phyloP scores from a whole-genome alignment of 2,113 vertebrate genomes.

The Cromileptes altivelis region DNA sequence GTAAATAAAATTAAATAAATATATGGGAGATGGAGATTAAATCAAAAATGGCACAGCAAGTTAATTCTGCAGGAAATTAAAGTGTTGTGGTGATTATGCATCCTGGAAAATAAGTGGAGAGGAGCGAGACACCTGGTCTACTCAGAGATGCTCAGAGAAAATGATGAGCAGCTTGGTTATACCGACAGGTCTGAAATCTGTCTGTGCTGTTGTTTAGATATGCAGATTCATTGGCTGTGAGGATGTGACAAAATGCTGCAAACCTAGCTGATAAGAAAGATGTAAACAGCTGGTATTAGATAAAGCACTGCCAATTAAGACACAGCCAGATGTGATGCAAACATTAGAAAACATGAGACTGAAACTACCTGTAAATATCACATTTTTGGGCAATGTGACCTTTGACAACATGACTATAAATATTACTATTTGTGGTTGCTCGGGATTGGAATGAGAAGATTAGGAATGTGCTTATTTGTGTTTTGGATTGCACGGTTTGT shows the following conservation, averaged over 20 bases:
- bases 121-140: conserved; percentile 13
- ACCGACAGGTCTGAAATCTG: conserved; percentile 55
- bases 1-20: background rate
- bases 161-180: conserved; percentile 46
- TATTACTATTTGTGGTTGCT: background rate
- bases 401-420: background rate
- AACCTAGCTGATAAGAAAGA: conserved; percentile 35
- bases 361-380: conserved; percentile 15
- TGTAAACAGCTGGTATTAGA: conserved; percentile 45
- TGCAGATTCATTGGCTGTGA: conserved; percentile 45
- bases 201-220: conserved; percentile 41
- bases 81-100: background rate
- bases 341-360: background rate
- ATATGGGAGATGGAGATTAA: background rate
- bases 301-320: conserved; percentile 41
- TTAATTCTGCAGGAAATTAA: conserved; percentile 8
- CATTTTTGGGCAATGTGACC: background rate
- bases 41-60: background rate
- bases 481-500: conserved; percentile 4
- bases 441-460: background rate
- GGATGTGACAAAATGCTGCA: conserved; percentile 35
- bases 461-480: background rate
- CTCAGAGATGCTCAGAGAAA: conserved; percentile 32
- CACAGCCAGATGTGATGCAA: conserved; percentile 43
- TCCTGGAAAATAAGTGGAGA: background rate